These are phyloP conservation scores for Drepanosiphum platanoidis DNA, from an alignment of 2,888 invertebrate genomes.

Conservation along the genomic window DNA sequence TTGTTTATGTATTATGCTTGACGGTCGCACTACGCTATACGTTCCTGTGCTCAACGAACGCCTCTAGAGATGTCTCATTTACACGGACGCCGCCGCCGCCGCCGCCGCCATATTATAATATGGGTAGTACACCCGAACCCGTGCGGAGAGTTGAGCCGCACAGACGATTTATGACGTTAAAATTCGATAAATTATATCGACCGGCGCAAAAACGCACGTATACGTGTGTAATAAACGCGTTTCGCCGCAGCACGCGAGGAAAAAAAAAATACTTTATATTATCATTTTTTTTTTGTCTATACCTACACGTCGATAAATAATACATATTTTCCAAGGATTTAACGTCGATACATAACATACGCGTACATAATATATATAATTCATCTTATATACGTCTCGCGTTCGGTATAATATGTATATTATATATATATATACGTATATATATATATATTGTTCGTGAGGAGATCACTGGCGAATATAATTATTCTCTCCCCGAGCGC, in stretches of 20 bases:
- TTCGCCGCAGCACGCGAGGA: too few species aligned
- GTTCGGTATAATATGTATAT: not conserved
- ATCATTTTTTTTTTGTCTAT: not conserved
- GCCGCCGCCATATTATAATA: not conserved
- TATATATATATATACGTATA: not conserved
- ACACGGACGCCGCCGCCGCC: not conserved
- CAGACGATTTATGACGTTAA: conserved; percentile 24
- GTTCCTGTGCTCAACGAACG: not conserved
- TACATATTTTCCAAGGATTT: not conserved
- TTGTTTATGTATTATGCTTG: not conserved
- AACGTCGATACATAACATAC: not conserved
- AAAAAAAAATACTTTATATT: too few species aligned
- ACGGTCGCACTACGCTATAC: not conserved
- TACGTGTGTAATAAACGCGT: not conserved
- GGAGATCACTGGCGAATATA: not conserved
- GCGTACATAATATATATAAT: not conserved
- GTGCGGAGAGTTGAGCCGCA: not conserved
- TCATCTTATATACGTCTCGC: not conserved
- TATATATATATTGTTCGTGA: not conserved
- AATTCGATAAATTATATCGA: conserved; percentile 11
- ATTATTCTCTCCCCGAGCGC: not conserved
- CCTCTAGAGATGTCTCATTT: not conserved
- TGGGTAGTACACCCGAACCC: conserved; percentile 8
- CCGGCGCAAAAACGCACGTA: not conserved
- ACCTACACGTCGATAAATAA: not conserved